Evolutionary conservation across 1,140 invertebrate genomes (phyloP), one percentile per base, ranked within the genome.

Genomic region (Meloidogyne hapla): DNA sequence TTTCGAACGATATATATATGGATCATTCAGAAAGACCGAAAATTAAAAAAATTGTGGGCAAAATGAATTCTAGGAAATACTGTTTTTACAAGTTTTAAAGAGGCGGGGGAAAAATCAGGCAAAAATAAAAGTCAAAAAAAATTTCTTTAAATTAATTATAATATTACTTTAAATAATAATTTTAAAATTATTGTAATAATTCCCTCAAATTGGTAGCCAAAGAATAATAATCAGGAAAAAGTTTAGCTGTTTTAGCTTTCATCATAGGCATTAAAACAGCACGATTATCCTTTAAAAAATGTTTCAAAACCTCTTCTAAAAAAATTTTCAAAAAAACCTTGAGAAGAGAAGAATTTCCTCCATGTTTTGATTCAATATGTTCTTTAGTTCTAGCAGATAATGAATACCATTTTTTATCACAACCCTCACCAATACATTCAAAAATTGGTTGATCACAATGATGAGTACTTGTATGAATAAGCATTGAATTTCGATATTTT

Each of bases 381-480:
- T 78, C 77, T 28, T 78, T 78, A 5, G 63, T 61, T 18, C 77
- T 38, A 48, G 77, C 77, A 18, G 77, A 78, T 5, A 78, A 38
- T 3, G 77, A 80, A 42, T 66, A 78, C 77, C 77, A 78, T 65
- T 78, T 69, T 25, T 78, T 78, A 25, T 63, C 38, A 64, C 77
- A 78, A 63, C 45, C 56, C 28, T 61, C 70, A 13, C 63, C 63
- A 15, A 63, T 21, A 73, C 77, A 78, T 69, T 78, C 77, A 38
- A 66, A 78, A 38, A 78, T 70, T n/a, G 77, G 77, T 40, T 70
- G 26, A 18, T 78, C 70, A 38, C 76, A 79, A 12, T 78, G 77
- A 56, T 78, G 77, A 5, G 77, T 78, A 48, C 77, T 78, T 25
- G 78, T 75, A 48, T 78, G 77, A 21, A 78, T 62, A 26, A 78